Evolutionary conservation across 2,888 invertebrate species (phyloP).

Genomic region (Bombylius major): DNA sequence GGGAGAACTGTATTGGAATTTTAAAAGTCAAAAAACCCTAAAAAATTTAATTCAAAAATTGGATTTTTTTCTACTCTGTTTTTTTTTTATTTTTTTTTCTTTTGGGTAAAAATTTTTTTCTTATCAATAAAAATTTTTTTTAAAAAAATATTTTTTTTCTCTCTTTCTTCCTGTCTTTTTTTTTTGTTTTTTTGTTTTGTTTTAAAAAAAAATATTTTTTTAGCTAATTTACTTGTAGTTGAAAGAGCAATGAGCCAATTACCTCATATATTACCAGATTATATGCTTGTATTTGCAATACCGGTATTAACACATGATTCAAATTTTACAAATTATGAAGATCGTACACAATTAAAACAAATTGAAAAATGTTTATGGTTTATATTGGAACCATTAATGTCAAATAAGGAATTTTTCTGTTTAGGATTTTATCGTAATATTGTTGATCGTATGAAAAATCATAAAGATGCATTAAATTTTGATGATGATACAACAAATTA

Average conservation of each 20-base stretch:
- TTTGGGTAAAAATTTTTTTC: not conserved
- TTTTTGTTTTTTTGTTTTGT: not conserved
- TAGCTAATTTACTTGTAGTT: slow-evolving; percentile 30
- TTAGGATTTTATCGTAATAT: slow-evolving; percentile 91
- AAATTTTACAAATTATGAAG: slow-evolving; percentile 62
- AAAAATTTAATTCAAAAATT: not conserved
- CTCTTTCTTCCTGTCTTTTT: not conserved
- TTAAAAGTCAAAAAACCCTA: too few species aligned
- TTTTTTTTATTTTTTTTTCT: not conserved
- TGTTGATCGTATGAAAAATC: slow-evolving; percentile 88
- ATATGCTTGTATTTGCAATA: slow-evolving; percentile 93
- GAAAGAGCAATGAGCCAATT: slow-evolving; percentile 63
- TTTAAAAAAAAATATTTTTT: not conserved
- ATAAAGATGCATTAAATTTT: slow-evolving; percentile 75
- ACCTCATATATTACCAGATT: slow-evolving; percentile 87
- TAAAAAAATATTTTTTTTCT: not conserved
- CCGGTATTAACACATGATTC: slow-evolving; percentile 92
- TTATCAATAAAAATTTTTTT: not conserved
- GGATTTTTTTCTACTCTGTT: not conserved
- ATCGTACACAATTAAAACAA: slow-evolving; percentile 59
- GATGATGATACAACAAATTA: slow-evolving; percentile 71
- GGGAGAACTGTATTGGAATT: too few species aligned
- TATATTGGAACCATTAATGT: slow-evolving; percentile 84
- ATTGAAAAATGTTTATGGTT: slow-evolving; percentile 87
- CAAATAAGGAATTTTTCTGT: slow-evolving; percentile 86